Evolutionary conservation across 92 coral and sea anemone species (phyloP).

Genomic region (Porites evermanni): DNA sequence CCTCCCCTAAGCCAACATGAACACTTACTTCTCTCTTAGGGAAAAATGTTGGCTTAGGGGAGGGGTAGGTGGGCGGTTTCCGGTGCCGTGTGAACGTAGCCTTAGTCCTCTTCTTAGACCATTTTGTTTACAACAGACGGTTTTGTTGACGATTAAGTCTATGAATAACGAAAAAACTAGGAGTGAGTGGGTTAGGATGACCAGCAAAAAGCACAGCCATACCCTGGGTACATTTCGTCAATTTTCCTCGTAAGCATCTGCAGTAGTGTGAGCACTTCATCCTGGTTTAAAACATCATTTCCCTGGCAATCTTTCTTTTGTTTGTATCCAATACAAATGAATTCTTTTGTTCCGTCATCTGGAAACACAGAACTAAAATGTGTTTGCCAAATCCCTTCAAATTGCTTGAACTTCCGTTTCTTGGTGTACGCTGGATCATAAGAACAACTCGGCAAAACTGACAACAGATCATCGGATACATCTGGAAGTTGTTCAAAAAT

Average conservation of each 20-base stretch:
- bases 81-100: too few relatives aligned
- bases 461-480: slow-evolving; percentile 20
- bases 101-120: too few relatives aligned
- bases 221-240: slow-evolving; percentile 41
- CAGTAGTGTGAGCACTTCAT: slow-evolving; percentile 50
- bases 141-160: too few relatives aligned
- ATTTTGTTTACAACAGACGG: too few relatives aligned
- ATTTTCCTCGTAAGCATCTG: slow-evolving; percentile 36
- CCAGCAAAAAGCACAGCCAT: neutral
- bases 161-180: too few relatives aligned
- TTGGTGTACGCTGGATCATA: slow-evolving; percentile 56
- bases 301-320: slow-evolving; percentile 75
- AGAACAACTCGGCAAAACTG: slow-evolving; percentile 49
- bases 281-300: slow-evolving; percentile 60
- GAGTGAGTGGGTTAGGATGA: neutral
- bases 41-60: too few relatives aligned
- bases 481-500: slow-evolving; percentile 13
- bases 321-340: slow-evolving; percentile 66
- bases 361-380: slow-evolving; percentile 84
- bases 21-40: too few relatives aligned
- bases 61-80: too few relatives aligned
- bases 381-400: slow-evolving; percentile 76
- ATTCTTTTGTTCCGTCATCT: slow-evolving; percentile 69
- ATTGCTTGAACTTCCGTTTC: slow-evolving; percentile 47
- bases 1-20: too few relatives aligned